Conservation (phyloP, 2,113 vertebrate genomes). For the Cyanoliseus patagonus region DNA sequence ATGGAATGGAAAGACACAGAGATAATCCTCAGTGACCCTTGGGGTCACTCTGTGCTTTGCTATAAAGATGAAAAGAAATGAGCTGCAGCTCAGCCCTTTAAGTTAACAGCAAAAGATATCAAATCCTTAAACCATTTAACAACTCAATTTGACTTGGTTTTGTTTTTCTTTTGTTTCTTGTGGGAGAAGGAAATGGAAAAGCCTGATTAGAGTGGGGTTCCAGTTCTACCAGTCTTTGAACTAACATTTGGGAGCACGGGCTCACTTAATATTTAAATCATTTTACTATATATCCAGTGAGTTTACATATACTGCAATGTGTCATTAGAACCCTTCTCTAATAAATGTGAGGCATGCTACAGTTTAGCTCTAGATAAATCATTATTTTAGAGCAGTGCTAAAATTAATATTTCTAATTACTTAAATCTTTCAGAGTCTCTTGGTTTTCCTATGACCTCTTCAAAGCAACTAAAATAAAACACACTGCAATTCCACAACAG, state of each 20-base stretch:
- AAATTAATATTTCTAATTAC: conserved; percentile 1
- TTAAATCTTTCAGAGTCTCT: neutral
- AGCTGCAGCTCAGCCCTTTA: conserved; percentile 49
- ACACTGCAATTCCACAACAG: neutral
- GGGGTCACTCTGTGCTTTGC: conserved; percentile 48
- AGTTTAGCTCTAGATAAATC: neutral
- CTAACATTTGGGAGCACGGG: neutral
- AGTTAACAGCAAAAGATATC: conserved; percentile 62
- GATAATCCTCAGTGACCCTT: conserved; percentile 36
- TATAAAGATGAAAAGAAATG: conserved; percentile 66
- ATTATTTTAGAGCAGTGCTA: neutral
- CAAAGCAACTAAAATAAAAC: neutral
- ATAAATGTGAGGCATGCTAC: neutral
- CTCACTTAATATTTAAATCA: conserved; percentile 53
- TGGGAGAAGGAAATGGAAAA: conserved; percentile 24
- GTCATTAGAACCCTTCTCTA: neutral
- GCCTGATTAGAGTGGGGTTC: neutral
- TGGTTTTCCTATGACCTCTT: neutral
- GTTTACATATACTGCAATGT: neutral
- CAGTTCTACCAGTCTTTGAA: conserved; percentile 56
- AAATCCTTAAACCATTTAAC: conserved; percentile 61
- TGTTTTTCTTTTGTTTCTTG: conserved; percentile 52
- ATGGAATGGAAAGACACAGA: conserved; percentile 38
- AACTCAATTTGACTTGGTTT: conserved; percentile 64
- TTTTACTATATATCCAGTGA: neutral